Evolutionary conservation across 2,113 vertebrate genomes (phyloP).

Genomic region (Vombatus ursinus): DNA sequence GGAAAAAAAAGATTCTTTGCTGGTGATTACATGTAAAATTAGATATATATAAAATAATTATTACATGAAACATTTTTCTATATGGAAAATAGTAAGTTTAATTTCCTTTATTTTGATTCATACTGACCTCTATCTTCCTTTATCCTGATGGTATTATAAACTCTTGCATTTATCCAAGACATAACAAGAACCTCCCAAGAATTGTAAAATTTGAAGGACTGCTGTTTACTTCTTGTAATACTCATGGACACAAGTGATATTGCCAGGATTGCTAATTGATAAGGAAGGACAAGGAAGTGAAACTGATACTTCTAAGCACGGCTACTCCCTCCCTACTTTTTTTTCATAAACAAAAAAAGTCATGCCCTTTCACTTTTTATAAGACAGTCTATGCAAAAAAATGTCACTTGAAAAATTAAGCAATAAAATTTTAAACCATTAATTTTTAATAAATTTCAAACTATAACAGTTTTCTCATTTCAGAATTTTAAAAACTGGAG

Average conservation of each 20-base stretch:
- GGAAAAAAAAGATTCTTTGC: neutral
- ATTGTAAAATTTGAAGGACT: neutral
- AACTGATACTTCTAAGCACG: constrained; percentile 31
- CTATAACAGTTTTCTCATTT: neutral
- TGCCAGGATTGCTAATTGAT: too few relatives aligned
- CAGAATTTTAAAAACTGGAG: neutral
- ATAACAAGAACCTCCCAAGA: neutral
- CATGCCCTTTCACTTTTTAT: too few relatives aligned
- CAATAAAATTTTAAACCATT: neutral
- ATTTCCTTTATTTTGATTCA: neutral
- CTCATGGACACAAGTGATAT: neutral
- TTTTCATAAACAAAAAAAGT: neutral
- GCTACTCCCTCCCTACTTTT: neutral
- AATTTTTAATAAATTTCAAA: neutral
- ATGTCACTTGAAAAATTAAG: neutral
- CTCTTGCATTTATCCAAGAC: neutral
- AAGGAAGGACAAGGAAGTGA: too few relatives aligned
- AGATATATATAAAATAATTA: neutral
- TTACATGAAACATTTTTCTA: neutral
- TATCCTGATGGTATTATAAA: too few relatives aligned
- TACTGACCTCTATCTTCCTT: too few relatives aligned
- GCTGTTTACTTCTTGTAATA: neutral
- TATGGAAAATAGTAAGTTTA: neutral
- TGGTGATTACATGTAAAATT: neutral
- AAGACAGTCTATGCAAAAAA: too few relatives aligned